These are phyloP conservation scores for Thunnus thynnus DNA, from an alignment of 2,113 vertebrate species.

Conservation along the genomic window DNA sequence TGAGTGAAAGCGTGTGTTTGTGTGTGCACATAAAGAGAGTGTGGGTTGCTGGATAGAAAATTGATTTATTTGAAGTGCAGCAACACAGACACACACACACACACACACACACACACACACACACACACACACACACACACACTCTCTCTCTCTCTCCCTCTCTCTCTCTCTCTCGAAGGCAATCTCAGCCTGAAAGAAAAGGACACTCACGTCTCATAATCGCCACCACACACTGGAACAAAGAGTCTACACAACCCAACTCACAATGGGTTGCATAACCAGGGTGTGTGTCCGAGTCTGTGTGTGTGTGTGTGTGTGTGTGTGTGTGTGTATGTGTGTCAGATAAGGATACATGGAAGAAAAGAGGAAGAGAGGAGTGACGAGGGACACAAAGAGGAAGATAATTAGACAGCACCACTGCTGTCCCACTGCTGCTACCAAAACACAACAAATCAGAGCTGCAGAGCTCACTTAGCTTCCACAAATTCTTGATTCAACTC, in stretches of 20 bases:
- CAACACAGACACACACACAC: slow-evolving; percentile 12
- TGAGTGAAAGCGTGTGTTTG: slow-evolving; percentile 13
- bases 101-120: not conserved
- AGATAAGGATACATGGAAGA: slow-evolving; percentile 28
- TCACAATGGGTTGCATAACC: slow-evolving; percentile 58
- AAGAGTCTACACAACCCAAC: slow-evolving; percentile 38
- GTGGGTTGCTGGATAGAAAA: slow-evolving; percentile 24
- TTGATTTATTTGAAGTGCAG: slow-evolving; percentile 53
- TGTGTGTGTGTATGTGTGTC: slow-evolving; percentile 23
- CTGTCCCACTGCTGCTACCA: slow-evolving; percentile 6
- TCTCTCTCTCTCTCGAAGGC: not conserved
- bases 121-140: not conserved
- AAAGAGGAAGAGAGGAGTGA: slow-evolving; percentile 24
- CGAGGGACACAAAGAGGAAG: not conserved
- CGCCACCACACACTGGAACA: slow-evolving; percentile 35
- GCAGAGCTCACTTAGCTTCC: not conserved
- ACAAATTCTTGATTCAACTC: slow-evolving; percentile 4
- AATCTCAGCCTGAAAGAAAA: slow-evolving; percentile 41
- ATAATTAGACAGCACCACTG: slow-evolving; percentile 36
- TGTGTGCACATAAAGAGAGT: not conserved
- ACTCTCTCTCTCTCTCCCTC: too few relatives aligned
- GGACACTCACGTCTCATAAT: slow-evolving; percentile 41
- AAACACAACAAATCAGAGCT: slow-evolving; percentile 13
- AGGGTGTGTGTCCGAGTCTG: not conserved
- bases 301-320: slow-evolving; percentile 29